phyloP scores from a whole-genome alignment of 2,888 invertebrate genomes.

The Meghimatium bilineatum region DNA sequence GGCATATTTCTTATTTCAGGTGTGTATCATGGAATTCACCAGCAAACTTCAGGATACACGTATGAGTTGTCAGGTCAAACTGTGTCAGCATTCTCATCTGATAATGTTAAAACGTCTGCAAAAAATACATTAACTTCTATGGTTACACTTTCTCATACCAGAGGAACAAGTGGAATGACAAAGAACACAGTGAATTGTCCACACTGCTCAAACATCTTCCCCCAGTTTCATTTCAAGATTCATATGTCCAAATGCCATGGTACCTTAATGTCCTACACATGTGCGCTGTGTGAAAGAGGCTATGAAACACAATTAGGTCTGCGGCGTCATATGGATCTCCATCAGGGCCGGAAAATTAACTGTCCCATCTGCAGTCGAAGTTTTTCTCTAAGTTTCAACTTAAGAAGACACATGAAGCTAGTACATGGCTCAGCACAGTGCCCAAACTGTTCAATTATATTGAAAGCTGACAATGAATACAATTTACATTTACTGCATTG shows the following conservation, averaged over 20 bases:
- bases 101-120: neutral
- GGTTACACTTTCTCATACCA: neutral
- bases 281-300: conserved; percentile 37
- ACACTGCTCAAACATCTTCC: conserved; percentile 15
- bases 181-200: neutral
- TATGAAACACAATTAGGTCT: conserved; percentile 40
- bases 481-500: conserved; percentile 35
- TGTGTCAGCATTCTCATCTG: neutral
- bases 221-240: neutral
- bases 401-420: conserved; percentile 37
- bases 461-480: conserved; percentile 32
- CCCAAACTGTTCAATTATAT: conserved; percentile 15
- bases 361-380: conserved; percentile 34
- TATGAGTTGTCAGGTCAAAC: conserved; percentile 6
- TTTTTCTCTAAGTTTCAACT: conserved; percentile 33
- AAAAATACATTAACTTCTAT: neutral
- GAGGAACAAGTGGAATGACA: neutral
- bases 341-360: conserved; percentile 27
- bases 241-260: conserved; percentile 42
- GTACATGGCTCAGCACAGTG: conserved; percentile 36
- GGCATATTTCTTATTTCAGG: conserved; percentile 35
- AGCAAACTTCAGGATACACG: neutral
- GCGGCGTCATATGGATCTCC: conserved; percentile 33
- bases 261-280: conserved; percentile 28
- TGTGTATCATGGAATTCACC: conserved; percentile 4